Conservation (phyloP, 2,888 invertebrate genomes). For the Brachyopa scutellaris region DNA sequence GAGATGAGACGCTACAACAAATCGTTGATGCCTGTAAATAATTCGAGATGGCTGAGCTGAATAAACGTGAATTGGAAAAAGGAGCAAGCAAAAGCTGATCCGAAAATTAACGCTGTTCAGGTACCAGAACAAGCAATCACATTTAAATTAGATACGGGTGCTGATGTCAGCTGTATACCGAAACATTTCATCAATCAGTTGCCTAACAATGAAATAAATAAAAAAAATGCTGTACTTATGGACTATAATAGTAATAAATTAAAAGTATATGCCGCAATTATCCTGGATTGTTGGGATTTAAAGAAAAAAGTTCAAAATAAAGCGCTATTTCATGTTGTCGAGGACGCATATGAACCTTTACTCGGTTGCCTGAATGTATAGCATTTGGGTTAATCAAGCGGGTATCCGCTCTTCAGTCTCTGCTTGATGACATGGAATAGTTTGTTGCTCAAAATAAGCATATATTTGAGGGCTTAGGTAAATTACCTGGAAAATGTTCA, state of each 20-base stretch:
- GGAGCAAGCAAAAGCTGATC: not conserved
- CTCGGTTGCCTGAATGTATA: not conserved
- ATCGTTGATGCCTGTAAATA: conserved; percentile 47
- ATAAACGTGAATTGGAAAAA: conserved; percentile 24
- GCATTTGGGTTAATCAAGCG: not conserved
- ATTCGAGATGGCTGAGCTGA: conserved; percentile 32
- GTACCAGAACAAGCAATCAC: not conserved
- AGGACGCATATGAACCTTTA: not conserved
- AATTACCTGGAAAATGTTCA: no score
- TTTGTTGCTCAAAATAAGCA: not conserved
- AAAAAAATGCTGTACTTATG: not conserved
- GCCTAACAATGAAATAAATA: not conserved
- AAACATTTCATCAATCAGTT: not conserved
- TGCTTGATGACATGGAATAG: not conserved
- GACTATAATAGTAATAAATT: not conserved
- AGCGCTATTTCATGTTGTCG: not conserved
- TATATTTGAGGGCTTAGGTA: not conserved
- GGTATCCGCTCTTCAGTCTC: no score
- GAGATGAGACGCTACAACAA: conserved; percentile 32
- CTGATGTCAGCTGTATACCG: not conserved
- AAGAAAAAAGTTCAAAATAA: not conserved
- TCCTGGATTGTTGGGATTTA: not conserved
- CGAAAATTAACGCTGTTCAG: not conserved
- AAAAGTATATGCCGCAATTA: not conserved
- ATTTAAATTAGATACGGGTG: conserved; percentile 6